A percentile compares a stretch with the other conserved stretches of the same genome.
Evolutionary conservation across 2,888 invertebrate species (phyloP).

Genomic region (Mamestra brassicae): DNA sequence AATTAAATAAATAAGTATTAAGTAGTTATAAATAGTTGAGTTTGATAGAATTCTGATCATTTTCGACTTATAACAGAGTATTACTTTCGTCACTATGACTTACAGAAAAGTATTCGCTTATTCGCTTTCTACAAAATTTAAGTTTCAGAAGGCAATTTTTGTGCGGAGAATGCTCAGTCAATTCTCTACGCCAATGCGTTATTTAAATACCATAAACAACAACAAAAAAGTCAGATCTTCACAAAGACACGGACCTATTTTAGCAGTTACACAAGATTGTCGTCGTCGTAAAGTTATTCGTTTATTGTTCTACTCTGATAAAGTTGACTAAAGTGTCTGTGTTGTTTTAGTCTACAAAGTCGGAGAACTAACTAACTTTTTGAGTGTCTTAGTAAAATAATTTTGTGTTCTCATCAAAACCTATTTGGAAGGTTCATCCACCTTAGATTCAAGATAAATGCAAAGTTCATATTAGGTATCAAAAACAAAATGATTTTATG

Average conservation of each 20-base stretch:
- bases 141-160: neutral
- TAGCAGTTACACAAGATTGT: slow-evolving; percentile 27
- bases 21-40: too few species aligned
- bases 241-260: slow-evolving; percentile 27
- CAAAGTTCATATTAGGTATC: neutral
- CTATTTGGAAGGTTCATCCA: slow-evolving; percentile 5
- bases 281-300: neutral
- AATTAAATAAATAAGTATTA: too few species aligned
- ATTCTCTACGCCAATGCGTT: slow-evolving; percentile 8
- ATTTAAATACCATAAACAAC: slow-evolving; percentile 27
- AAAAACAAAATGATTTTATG: neutral
- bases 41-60: neutral
- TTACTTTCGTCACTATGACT: neutral
- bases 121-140: neutral
- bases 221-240: slow-evolving; percentile 13
- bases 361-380: slow-evolving; percentile 29
- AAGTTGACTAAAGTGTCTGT: slow-evolving; percentile 13
- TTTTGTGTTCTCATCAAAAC: slow-evolving; percentile 2
- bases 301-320: slow-evolving; percentile 13
- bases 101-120: neutral
- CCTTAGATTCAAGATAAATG: neutral
- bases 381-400: slow-evolving; percentile 20
- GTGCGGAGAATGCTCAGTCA: neutral
- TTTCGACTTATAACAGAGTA: too few species aligned
- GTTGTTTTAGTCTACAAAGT: slow-evolving; percentile 26